A percentile compares a stretch with the other conserved stretches of the same genome.
Evolutionary conservation across 2,888 invertebrate species (phyloP).

Genomic region (Pollenia amentaria): DNA sequence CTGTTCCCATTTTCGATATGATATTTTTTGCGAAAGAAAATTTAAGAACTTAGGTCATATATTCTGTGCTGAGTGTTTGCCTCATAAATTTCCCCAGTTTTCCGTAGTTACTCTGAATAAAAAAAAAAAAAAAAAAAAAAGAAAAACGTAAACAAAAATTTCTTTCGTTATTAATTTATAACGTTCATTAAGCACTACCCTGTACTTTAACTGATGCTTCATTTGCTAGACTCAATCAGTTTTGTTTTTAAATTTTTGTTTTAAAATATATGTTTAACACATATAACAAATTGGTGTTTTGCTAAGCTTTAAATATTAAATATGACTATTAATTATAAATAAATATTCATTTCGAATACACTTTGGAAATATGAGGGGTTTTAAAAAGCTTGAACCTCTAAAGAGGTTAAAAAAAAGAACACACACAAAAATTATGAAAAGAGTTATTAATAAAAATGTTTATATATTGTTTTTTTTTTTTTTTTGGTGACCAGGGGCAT

Average conservation of each 20-base stretch:
- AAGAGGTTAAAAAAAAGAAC: background rate
- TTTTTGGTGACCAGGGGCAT: slow-evolving; percentile 32
- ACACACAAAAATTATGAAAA: slow-evolving; percentile 14
- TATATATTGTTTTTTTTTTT: slow-evolving; percentile 11
- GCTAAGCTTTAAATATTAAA: slow-evolving; percentile 58
- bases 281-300: slow-evolving; percentile 55
- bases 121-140: too few relatives aligned
- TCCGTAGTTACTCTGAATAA: too few relatives aligned
- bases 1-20: too few relatives aligned
- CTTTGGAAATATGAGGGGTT: slow-evolving; percentile 41
- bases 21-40: too few relatives aligned
- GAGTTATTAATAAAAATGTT: slow-evolving; percentile 15
- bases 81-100: too few relatives aligned
- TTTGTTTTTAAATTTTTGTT: background rate
- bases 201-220: too few relatives aligned
- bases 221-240: background rate
- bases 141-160: too few relatives aligned
- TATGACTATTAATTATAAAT: slow-evolving; percentile 54
- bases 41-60: too few relatives aligned
- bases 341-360: background rate
- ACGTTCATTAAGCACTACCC: too few relatives aligned
- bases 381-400: background rate
- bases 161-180: too few relatives aligned
- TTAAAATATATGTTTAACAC: slow-evolving; percentile 15
- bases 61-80: too few relatives aligned